phyloP scores from a whole-genome alignment of 2,888 invertebrate species.

The Mythimna vitellina region DNA sequence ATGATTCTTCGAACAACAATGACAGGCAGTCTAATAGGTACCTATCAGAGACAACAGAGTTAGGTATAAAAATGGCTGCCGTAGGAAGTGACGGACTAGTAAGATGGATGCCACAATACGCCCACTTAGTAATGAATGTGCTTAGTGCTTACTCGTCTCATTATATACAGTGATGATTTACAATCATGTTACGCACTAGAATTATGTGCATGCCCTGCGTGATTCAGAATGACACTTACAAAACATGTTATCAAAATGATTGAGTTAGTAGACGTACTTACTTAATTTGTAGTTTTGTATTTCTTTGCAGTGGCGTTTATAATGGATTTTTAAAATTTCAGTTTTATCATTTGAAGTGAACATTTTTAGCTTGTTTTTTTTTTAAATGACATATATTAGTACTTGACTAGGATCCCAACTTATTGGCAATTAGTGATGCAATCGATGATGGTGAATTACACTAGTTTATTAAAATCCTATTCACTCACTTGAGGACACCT shows the following conservation, averaged over 20 bases:
- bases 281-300: not conserved
- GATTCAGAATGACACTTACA: not conserved
- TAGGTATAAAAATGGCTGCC: slow-evolving; percentile 37
- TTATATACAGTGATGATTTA: slow-evolving; percentile 9
- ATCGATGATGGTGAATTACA: too few relatives aligned
- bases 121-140: slow-evolving; percentile 14
- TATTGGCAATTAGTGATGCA: too few relatives aligned
- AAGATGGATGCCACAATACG: slow-evolving; percentile 36
- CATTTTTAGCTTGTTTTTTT: too few relatives aligned
- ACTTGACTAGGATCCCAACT: too few relatives aligned
- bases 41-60: slow-evolving; percentile 18
- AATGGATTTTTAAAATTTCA: too few relatives aligned
- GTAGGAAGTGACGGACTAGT: slow-evolving; percentile 24
- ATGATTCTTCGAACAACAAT: not conserved
- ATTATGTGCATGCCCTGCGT: not conserved
- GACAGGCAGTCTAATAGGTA: not conserved
- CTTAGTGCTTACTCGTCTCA: slow-evolving; percentile 14
- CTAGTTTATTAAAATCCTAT: too few relatives aligned
- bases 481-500: too few relatives aligned
- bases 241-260: not conserved
- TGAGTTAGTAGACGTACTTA: not conserved
- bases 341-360: too few relatives aligned
- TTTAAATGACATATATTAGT: too few relatives aligned
- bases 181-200: not conserved
- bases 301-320: not conserved